Conservation (phyloP, 2,888 invertebrate genomes). For the Eristalis intricaria region DNA sequence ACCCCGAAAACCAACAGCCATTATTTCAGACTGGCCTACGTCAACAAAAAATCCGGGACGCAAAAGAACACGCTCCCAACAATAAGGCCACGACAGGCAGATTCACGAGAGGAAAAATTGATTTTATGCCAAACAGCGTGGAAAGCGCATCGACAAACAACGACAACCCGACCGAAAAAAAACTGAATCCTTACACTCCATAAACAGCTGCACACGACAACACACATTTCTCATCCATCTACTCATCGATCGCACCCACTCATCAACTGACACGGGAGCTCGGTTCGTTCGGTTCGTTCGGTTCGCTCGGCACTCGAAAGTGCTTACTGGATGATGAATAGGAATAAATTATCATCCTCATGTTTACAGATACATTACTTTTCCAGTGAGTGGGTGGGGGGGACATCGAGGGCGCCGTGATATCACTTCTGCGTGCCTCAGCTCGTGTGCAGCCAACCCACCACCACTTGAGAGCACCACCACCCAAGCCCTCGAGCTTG, state of each 20-base stretch:
- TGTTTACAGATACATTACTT: constrained; percentile 68
- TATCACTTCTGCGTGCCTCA: constrained; percentile 1
- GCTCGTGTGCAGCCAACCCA: constrained; percentile 10
- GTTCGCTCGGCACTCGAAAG: constrained; percentile 30
- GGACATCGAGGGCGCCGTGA: constrained; percentile 8
- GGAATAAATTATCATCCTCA: constrained; percentile 69
- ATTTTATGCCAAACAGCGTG: constrained; percentile 37
- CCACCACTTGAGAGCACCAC: not conserved
- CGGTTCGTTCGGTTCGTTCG: constrained; percentile 29
- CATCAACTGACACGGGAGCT: constrained; percentile 9
- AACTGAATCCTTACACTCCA: not conserved
- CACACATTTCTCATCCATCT: constrained; percentile 6
- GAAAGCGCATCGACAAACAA: constrained; percentile 19
- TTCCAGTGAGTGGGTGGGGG: constrained; percentile 48
- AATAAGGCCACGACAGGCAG: constrained; percentile 13
- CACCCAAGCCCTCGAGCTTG: not conserved
- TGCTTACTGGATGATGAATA: constrained; percentile 51
- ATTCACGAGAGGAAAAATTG: constrained; percentile 29
- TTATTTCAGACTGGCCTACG: constrained; percentile 36
- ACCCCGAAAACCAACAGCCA: constrained; percentile 23
- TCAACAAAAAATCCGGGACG: constrained; percentile 21
- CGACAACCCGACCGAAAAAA: not conserved
- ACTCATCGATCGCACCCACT: not conserved
- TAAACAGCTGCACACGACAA: not conserved
- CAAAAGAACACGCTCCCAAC: constrained; percentile 1